Percentiles rank a stretch among this genome's conserved stretches.
Conservation (phyloP, 2,113 vertebrate genomes). For the Ploceus nigricollis region DNA sequence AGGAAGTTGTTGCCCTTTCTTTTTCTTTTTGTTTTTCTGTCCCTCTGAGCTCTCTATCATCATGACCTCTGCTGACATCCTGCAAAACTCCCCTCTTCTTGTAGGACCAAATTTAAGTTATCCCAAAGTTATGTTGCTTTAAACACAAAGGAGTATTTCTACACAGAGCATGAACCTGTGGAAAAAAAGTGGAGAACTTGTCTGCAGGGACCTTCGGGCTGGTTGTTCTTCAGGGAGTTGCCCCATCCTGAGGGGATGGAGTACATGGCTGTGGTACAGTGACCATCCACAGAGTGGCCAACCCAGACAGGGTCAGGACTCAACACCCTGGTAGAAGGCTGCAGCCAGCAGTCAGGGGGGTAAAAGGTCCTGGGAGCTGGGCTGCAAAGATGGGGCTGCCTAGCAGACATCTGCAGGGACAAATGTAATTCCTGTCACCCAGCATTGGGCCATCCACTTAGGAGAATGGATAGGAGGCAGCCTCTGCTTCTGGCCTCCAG, state of each 20-base stretch:
- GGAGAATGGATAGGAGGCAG: neutral
- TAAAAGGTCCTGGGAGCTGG: neutral
- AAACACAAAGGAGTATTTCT: neutral
- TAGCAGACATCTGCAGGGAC: neutral
- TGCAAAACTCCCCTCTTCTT: neutral
- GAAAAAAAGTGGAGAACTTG: neutral
- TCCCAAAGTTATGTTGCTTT: neutral
- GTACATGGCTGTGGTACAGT: neutral
- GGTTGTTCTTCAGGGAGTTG: neutral
- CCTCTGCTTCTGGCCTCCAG: neutral
- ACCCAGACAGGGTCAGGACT: neutral
- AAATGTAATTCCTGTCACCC: neutral
- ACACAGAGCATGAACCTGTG: neutral
- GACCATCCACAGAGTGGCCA: neutral
- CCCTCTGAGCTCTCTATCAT: neutral
- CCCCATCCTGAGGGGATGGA: neutral
- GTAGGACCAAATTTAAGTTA: neutral
- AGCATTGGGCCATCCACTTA: neutral
- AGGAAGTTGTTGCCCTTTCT: neutral
- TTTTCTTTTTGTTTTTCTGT: neutral
- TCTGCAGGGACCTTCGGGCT: neutral
- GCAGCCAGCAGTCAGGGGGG: neutral
- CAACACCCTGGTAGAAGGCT: neutral
- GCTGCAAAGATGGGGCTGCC: neutral
- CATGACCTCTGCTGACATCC: neutral